Evolutionary conservation across 2,888 invertebrate species (phyloP), one percentile per base, ranked within the genome.

Genomic region (Congeria kusceri): DNA sequence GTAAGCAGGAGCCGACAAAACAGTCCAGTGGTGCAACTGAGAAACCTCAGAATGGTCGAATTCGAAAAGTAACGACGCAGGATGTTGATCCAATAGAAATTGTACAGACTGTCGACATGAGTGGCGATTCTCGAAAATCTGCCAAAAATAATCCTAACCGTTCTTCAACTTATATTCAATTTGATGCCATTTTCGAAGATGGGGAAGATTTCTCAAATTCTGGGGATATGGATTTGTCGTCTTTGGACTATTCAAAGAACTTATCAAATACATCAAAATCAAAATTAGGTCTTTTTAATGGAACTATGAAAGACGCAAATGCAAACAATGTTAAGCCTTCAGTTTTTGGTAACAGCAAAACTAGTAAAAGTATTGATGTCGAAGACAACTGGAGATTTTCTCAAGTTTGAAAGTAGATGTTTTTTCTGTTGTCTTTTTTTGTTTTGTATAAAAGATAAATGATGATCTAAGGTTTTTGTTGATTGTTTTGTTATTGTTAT

Each of bases 141-240:
- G 64, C 79, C 56, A 86, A 86, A 57, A 87, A 86, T 28, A 86
- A 84, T 59, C 83, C 80, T 59, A 87, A 86, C 29, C 77, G 88
- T 61, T 88, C 90, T 7, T 90, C 91, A n/a, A 91, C 91, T 15
- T 91, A 91, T 74, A 89, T 91, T 27, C 86, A 90, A 66, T 90
- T 90, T 79, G 89, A 91, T 75, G 87, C 90, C 1, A 91, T 91
- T 58, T 90, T 90, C 66, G 91, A 91, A 67, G 89, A 89, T 46
- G 80, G 82, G 15, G 91, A 91, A 61, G 90, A 89, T 49, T 82
- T 90, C 69, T 70, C 77, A 9, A 83, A 85, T 61, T 83, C 89
- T 11, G 67, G 47, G 0, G 66, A 61, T 27, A 47, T 29, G 46
- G 80, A 80, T 29, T 32, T 80, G 66, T 68, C 76, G 15, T 73